Base-by-base conservation (phyloP, 1,140 invertebrate species). In the Paraescarpia echinospica region DNA sequence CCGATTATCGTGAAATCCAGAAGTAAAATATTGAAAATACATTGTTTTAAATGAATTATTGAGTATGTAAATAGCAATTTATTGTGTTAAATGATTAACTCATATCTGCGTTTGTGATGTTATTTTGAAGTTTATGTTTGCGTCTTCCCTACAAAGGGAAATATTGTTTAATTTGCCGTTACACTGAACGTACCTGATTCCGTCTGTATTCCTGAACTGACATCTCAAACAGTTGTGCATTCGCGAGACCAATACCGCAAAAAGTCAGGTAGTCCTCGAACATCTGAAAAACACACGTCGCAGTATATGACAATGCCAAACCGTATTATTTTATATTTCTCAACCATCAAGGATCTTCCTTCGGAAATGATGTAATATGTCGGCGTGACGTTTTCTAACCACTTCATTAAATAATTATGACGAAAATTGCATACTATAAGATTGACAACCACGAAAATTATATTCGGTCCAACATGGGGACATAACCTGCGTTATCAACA, bases 231-330 rank as follows among this genome's bases (percentile, higher is more conserved):
- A 99, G 97, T 95, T 99, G 98, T 35, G 98, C 98, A 96, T 99
- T 99, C 96, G 99, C 98, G 94, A 99, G 98, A 6, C 98, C 98
- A 94, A 99, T 99, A 6, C 98, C 98, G 95, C 98, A 99, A 96
- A 99, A 99, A 8, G 98, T 98, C 27, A 99, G 96, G 96, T 99
- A 99, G 48, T 98, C 97, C 5, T 98, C 96, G 95, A 99, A 99
- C 90, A 99, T 97, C 97, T 97, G 94, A 33, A 94, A n/a, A 94
- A 91, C 34, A 91, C 35, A 90, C 89, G 27, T 34, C n/a, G 33
- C 14, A 34, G 27, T 27, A 90, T 90, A 18, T 31, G 27, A 27
- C 27, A 77, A n/a, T n/a, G n/a, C n/a, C n/a, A n/a, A n/a, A n/a
- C n/a, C n/a, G n/a, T n/a, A n/a, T n/a, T n/a, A n/a, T 27, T 6